Conservation (phyloP, 1,140 invertebrate genomes). For the Megathymus violae region DNA sequence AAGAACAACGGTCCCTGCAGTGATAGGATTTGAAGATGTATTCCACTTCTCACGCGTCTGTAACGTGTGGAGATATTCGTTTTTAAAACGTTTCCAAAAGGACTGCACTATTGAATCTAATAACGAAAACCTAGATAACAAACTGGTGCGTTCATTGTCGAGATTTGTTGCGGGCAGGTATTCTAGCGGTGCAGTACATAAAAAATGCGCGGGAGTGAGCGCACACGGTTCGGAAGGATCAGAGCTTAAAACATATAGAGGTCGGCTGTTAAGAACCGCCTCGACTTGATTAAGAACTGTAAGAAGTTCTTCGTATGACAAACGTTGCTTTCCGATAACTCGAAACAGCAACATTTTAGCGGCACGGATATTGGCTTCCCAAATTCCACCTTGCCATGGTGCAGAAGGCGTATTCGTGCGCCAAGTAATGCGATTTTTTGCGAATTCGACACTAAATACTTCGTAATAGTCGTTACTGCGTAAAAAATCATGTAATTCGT, state of each 20-base stretch:
- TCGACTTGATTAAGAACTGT: constrained; percentile 36
- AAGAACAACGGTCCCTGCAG: constrained; percentile 12
- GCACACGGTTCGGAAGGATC: constrained; percentile 26
- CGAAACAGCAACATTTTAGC: constrained; percentile 47
- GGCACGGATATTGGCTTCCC: constrained; percentile 50
- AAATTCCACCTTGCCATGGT: constrained; percentile 52
- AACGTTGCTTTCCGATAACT: constrained; percentile 35
- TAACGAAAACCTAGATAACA: constrained; percentile 9
- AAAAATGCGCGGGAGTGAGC: constrained; percentile 14
- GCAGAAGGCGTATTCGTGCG: constrained; percentile 8
- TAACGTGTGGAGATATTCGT: constrained; percentile 17
- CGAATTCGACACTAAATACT: constrained; percentile 4
- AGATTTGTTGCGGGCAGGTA: constrained; percentile 13
- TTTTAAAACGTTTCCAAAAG: constrained; percentile 15
- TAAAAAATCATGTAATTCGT: constrained; percentile 16
- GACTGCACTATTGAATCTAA: constrained; percentile 21
- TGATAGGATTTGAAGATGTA: constrained; percentile 10
- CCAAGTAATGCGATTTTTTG: constrained; percentile 20
- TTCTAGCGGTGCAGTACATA: constrained; percentile 1
- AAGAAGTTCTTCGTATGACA: constrained; percentile 39
- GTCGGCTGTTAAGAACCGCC: constrained; percentile 26
- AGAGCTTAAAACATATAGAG: constrained; percentile 19
- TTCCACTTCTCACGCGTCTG: constrained; percentile 17
- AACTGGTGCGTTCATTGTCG: constrained; percentile 6
- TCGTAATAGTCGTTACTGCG: constrained; percentile 19